A percentile compares a stretch with the other conserved stretches of the same genome.
Evolutionary conservation across 2,113 vertebrate genomes (phyloP).

Genomic region (Eudyptes chrysolophus): DNA sequence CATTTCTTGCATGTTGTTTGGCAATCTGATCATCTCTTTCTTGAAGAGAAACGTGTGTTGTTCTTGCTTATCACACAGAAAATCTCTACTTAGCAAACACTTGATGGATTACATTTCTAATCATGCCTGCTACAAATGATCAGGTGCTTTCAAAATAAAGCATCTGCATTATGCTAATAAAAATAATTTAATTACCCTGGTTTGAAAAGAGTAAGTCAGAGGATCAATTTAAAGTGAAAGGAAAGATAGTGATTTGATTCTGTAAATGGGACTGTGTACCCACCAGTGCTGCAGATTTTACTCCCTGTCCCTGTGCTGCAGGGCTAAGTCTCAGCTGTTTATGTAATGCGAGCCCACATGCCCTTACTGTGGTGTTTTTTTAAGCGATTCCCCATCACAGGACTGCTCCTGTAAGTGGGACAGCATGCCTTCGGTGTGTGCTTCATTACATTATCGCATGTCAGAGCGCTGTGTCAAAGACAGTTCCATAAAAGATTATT

Average conservation of each 20-base stretch:
- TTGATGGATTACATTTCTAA: background rate
- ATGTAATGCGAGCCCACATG: background rate
- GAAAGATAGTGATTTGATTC: background rate
- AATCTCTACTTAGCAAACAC: background rate
- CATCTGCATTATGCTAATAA: background rate
- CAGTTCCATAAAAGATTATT: conserved; percentile 60
- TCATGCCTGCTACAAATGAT: background rate
- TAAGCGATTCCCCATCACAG: background rate
- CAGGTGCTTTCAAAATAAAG: background rate
- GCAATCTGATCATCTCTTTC: background rate
- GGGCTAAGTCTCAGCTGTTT: conserved; percentile 5
- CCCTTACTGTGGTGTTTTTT: background rate
- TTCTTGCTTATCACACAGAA: background rate
- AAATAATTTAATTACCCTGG: background rate
- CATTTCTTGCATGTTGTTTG: background rate
- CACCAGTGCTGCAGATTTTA: background rate
- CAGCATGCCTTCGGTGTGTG: background rate
- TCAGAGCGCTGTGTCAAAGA: conserved; percentile 43
- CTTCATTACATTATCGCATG: conserved; percentile 16
- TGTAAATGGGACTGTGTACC: background rate
- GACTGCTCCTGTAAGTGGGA: conserved; percentile 24
- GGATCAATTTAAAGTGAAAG: background rate
- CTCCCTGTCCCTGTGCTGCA: background rate
- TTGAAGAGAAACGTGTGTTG: background rate
- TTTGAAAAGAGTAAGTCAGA: background rate